Conservation (phyloP, 2,113 vertebrate species). For the Gymnarchus niloticus region DNA sequence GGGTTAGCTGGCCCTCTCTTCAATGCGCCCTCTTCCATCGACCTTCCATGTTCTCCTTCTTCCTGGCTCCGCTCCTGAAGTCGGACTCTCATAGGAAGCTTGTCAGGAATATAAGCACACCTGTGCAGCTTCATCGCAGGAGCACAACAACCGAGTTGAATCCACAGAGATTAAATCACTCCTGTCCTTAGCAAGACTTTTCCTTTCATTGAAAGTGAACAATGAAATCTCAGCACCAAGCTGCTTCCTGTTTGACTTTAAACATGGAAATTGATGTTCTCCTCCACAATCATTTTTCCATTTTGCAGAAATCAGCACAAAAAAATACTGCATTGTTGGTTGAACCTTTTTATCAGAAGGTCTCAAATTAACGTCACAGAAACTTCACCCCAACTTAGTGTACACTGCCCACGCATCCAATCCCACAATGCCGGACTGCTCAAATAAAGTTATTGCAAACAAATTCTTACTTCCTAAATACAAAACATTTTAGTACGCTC, state of each 20-base stretch:
- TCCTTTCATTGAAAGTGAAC: slow-evolving; percentile 77
- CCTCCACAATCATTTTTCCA: slow-evolving; percentile 24
- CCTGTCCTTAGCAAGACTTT: slow-evolving; percentile 65
- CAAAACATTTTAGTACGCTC: too few species aligned
- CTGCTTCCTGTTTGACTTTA: slow-evolving; percentile 64
- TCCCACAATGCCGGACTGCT: background rate
- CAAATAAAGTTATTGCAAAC: background rate
- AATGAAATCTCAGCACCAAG: slow-evolving; percentile 69
- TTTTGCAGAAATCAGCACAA: slow-evolving; percentile 14
- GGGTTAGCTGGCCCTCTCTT: background rate
- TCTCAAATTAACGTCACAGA: background rate
- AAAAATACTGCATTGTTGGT: slow-evolving; percentile 17
- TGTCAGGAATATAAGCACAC: slow-evolving; percentile 56
- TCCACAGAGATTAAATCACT: slow-evolving; percentile 68
- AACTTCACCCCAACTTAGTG: background rate
- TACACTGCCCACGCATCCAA: background rate
- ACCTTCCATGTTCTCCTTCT: background rate
- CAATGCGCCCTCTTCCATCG: background rate
- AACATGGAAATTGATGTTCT: slow-evolving; percentile 48
- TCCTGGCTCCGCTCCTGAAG: slow-evolving; percentile 7
- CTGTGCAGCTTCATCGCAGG: slow-evolving; percentile 48
- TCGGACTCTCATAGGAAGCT: slow-evolving; percentile 29
- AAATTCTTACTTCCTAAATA: background rate
- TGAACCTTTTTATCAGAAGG: background rate
- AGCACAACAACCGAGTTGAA: slow-evolving; percentile 65